These are phyloP conservation scores for Lepidocolaptes lacrymiger DNA, from an alignment of 2,797 vertebrate species.

Conservation along the genomic window DNA sequence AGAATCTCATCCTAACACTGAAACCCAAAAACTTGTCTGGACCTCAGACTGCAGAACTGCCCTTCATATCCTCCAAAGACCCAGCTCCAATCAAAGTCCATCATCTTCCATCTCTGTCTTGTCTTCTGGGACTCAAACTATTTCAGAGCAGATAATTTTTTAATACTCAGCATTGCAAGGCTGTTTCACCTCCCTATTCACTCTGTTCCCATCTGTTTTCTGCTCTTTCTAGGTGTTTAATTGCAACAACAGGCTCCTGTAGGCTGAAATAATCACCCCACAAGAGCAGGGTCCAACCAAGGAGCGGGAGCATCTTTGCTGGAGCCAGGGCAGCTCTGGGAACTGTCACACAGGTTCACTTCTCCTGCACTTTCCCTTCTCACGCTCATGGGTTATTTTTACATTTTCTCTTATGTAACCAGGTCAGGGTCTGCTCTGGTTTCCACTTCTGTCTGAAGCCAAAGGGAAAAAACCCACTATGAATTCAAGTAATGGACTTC, in stretches of 20 bases:
- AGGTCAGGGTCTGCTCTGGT: slow-evolving; percentile 36
- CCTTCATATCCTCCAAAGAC: background rate
- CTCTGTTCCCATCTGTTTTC: background rate
- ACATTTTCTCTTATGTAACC: slow-evolving; percentile 37
- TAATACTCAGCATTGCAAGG: background rate
- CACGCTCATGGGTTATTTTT: slow-evolving; percentile 19
- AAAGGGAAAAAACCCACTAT: background rate
- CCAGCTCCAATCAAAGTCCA: background rate
- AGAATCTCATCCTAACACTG: background rate
- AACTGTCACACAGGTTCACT: background rate
- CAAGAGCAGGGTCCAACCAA: background rate
- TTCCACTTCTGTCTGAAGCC: slow-evolving; percentile 11
- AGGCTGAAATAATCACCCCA: background rate
- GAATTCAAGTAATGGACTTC: background rate
- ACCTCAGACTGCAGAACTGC: background rate
- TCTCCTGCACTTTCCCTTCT: background rate
- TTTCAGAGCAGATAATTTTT: background rate
- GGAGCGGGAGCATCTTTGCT: background rate
- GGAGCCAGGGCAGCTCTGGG: background rate
- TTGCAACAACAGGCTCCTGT: background rate
- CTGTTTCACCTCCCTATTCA: background rate
- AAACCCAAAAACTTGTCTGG: background rate
- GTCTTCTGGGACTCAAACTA: background rate
- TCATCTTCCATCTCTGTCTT: background rate
- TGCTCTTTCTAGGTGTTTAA: background rate